Evolutionary conservation across 2,113 vertebrate species (phyloP).

Genomic region (Aythya baeri): DNA sequence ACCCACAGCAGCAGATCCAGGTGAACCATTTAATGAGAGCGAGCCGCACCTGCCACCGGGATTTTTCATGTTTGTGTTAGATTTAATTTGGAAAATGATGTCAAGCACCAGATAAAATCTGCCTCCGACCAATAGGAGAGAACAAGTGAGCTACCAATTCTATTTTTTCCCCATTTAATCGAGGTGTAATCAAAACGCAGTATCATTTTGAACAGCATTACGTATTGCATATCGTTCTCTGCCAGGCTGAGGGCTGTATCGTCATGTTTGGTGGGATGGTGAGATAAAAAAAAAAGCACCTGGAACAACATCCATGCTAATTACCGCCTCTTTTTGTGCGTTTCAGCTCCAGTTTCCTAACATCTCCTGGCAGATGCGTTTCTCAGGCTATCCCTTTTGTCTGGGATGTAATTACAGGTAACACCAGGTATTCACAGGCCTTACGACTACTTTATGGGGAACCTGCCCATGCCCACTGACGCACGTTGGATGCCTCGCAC

Average conservation of each 20-base stretch:
- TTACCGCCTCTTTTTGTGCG: conserved; percentile 21
- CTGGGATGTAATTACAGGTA: conserved; percentile 37
- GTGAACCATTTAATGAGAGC: background rate
- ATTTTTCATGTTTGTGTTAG: background rate
- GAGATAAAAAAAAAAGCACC: background rate
- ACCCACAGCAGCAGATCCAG: fast-evolving
- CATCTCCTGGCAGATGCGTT: background rate
- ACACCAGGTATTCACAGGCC: background rate
- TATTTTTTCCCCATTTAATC: background rate
- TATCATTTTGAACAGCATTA: background rate
- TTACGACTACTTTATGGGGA: conserved; percentile 19
- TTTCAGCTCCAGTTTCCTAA: conserved; percentile 8
- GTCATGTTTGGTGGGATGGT: background rate
- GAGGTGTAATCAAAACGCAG: background rate
- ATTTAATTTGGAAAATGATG: background rate
- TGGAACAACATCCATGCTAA: conserved; percentile 12
- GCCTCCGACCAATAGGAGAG: background rate
- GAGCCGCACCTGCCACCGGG: background rate
- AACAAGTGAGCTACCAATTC: background rate
- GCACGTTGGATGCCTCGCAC: background rate
- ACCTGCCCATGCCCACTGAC: conserved; percentile 18
- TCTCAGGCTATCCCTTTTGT: conserved; percentile 42
- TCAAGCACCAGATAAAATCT: background rate
- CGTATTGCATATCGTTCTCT: background rate
- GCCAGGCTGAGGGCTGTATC: background rate